These are phyloP conservation scores for Coelopa pilipes DNA, from an alignment of 2,888 invertebrate species.

Conservation along the genomic window DNA sequence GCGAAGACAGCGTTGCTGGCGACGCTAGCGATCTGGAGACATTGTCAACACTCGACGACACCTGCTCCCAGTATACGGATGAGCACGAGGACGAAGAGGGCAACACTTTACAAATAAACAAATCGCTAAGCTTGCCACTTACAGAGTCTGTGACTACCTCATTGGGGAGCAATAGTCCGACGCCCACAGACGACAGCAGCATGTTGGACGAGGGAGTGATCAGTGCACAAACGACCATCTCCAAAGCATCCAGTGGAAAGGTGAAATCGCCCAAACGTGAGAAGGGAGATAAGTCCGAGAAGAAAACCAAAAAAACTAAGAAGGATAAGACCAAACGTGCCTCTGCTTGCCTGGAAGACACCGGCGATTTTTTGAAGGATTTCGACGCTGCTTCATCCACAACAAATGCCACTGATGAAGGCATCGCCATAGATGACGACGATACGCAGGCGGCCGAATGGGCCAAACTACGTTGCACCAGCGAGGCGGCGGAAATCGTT, in stretches of 20 bases:
- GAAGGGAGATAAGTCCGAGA: slow-evolving; percentile 41
- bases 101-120: slow-evolving; percentile 40
- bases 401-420: slow-evolving; percentile 66
- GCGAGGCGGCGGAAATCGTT: slow-evolving; percentile 88
- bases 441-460: slow-evolving; percentile 85
- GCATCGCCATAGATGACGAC: slow-evolving; percentile 72
- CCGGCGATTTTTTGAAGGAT: slow-evolving; percentile 44
- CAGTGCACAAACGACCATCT: slow-evolving; percentile 43
- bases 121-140: slow-evolving; percentile 58
- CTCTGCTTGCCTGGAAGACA: slow-evolving; percentile 50
- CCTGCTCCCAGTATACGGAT: slow-evolving; percentile 42
- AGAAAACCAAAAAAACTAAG: slow-evolving; percentile 56
- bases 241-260: slow-evolving; percentile 43
- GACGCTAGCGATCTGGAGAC: slow-evolving; percentile 46
- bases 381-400: slow-evolving; percentile 38
- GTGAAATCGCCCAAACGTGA: slow-evolving; percentile 45
- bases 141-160: slow-evolving; percentile 55
- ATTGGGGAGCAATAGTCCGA: slow-evolving; percentile 63
- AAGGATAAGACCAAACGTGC: slow-evolving; percentile 57
- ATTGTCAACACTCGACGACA: slow-evolving; percentile 45
- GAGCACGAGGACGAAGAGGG: slow-evolving; percentile 42
- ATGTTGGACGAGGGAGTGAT: slow-evolving; percentile 57
- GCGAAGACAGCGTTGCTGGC: slow-evolving; percentile 36
- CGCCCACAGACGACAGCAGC: slow-evolving; percentile 65
- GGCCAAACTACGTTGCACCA: slow-evolving; percentile 86